Percentiles rank a stretch among this genome's conserved stretches.
phyloP scores from a whole-genome alignment of 2,113 vertebrate species.

The Clarias gariepinus region DNA sequence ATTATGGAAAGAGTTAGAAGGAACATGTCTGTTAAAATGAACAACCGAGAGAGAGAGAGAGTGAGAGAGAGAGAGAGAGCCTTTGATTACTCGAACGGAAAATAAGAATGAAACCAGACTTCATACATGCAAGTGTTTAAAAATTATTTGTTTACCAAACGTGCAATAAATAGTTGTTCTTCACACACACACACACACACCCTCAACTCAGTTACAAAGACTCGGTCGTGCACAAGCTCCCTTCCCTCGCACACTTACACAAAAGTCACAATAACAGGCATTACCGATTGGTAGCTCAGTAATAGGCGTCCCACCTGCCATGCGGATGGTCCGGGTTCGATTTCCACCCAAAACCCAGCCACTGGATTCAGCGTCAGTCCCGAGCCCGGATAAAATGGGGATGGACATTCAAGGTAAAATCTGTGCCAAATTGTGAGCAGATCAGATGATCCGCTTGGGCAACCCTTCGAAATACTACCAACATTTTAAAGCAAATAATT shows the following conservation, averaged over 20 bases:
- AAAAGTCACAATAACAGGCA: neutral
- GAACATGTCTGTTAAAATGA: neutral
- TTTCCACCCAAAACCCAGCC: too few species aligned
- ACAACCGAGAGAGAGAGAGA: too few species aligned
- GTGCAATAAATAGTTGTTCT: neutral
- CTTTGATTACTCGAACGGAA: neutral
- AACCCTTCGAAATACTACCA: too few species aligned
- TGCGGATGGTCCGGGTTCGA: too few species aligned
- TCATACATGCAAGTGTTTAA: neutral
- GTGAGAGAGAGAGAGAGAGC: neutral
- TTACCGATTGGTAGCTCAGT: too few species aligned
- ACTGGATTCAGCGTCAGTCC: too few species aligned
- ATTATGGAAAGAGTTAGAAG: neutral
- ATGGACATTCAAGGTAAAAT: too few species aligned
- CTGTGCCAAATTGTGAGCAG: too few species aligned
- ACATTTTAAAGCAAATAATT: neutral
- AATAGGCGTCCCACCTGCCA: too few species aligned
- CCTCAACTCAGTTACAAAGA: neutral
- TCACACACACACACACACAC: neutral
- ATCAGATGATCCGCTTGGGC: too few species aligned
- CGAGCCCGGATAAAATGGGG: too few species aligned
- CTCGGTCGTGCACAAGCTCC: neutral
- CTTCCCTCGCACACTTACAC: neutral
- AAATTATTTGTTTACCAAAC: neutral
- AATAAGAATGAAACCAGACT: neutral